Base-by-base conservation (phyloP, 2,113 vertebrate species). In the Leiothrix lutea region DNA sequence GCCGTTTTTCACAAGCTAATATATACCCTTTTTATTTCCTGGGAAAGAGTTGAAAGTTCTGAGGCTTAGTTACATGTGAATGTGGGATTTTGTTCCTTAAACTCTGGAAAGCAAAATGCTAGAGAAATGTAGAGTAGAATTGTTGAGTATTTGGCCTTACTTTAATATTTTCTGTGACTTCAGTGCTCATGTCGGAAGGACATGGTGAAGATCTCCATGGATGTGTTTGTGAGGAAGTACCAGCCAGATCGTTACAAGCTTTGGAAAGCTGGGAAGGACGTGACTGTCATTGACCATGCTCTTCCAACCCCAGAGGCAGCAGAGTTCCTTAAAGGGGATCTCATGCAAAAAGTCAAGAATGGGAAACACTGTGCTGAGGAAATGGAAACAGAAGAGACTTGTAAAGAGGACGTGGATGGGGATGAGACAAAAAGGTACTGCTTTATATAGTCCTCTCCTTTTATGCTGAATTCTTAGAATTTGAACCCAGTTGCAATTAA, bases 131-230 rank as follows among this genome's bases (percentile, higher is more conserved):
- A 61, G 72, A 53, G 21, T 21, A 71, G 62, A 62, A 38, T 25
- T 79, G 25, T 69, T 51, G 21, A 33, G 18, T 31, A 42, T 61
- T 22, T 83, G 35, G 11, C 40, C 65, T 93, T 60, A 88, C 29
- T 36, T 85, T 25, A 35, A 2, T 91, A 26, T 94, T 86, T 89
- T 88, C 21, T 90, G 31, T 82, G n/a, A 58, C 35, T 96, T 62
- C 97, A 99, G 99, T 99, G 99, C 94, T 99, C 99, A 0, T 99
- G 99, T 89, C 98, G 99, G 47, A 99, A 99, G 96, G 99, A 99
- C 92, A 99, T 99, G 98, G 99, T 99, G 94, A 99, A 99, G 98
- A 99, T 99, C 85, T 99, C 99, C 77, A 99, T 99, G 99, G 99
- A 99, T 14, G 98, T 99, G 70, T 99, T 99, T 91, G 99, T 99